Percentiles rank a stretch among this genome's conserved stretches.
Evolutionary conservation across 1,140 invertebrate species (phyloP).

Genomic region (Ptiloglossa arizonensis): DNA sequence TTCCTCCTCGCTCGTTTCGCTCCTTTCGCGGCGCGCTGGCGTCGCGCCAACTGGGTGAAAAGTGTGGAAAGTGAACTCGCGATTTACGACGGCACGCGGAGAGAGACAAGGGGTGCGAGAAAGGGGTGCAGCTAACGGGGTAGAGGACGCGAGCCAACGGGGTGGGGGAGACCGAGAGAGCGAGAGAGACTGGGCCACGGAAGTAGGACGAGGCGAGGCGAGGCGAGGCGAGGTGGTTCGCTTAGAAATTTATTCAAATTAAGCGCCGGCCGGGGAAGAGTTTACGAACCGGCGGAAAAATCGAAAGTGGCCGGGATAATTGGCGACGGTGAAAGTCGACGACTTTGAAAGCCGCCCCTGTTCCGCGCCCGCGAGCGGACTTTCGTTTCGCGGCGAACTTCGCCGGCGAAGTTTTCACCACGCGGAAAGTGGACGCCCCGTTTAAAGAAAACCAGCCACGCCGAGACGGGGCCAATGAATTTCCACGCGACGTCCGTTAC

Average conservation of each 20-base stretch:
- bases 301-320: conserved; percentile 70
- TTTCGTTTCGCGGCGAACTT: conserved; percentile 54
- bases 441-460: conserved; percentile 36
- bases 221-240: conserved; percentile 55
- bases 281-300: conserved; percentile 67
- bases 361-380: conserved; percentile 53
- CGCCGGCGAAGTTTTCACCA: conserved; percentile 55
- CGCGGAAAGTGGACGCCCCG: conserved; percentile 4
- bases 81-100: conserved; percentile 72
- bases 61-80: conserved; percentile 79
- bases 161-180: neutral
- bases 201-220: conserved; percentile 39
- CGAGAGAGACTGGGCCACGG: conserved; percentile 4
- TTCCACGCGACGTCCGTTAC: neutral
- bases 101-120: conserved; percentile 40
- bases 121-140: conserved; percentile 6
- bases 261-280: conserved; percentile 54
- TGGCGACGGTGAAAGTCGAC: conserved; percentile 71
- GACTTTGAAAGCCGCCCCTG: conserved; percentile 65
- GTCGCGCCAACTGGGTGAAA: conserved; percentile 81
- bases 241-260: conserved; percentile 79
- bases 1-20: conserved; percentile 25
- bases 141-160: neutral
- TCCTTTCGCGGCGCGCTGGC: conserved; percentile 69
- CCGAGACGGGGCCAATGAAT: neutral